Conservation (phyloP, 2,888 invertebrate genomes). For the Cheilosia urbana region DNA sequence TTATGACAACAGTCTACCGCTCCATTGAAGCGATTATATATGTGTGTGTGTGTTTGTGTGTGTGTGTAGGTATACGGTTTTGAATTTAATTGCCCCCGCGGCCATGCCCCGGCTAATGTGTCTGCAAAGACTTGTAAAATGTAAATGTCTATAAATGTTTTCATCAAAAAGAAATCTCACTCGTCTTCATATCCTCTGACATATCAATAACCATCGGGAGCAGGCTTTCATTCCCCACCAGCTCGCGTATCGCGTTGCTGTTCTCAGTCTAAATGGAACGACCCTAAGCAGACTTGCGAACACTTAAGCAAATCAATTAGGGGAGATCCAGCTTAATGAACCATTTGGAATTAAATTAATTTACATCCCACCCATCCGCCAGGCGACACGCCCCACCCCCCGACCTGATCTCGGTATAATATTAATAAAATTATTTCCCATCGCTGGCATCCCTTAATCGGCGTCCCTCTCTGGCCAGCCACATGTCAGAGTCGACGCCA, state of each 20-base stretch:
- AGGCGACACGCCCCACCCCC: not conserved
- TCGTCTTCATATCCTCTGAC: conserved; percentile 33
- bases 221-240: not conserved
- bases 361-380: conserved; percentile 34
- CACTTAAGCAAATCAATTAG: conserved; percentile 63
- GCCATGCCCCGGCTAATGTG: not conserved
- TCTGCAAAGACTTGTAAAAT: conserved; percentile 36
- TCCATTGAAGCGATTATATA: not conserved
- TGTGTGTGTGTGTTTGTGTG: not conserved
- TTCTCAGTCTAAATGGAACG: conserved; percentile 32
- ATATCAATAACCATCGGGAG: conserved; percentile 42
- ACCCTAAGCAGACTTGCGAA: conserved; percentile 50
- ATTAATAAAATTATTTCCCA: conserved; percentile 60
- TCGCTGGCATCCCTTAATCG: conserved; percentile 8
- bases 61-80: not conserved
- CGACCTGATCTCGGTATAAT: not conserved
- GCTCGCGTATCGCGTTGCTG: not conserved
- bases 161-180: conserved; percentile 14
- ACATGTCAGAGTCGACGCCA: conserved; percentile 26
- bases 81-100: not conserved
- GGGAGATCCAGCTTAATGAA: conserved; percentile 59
- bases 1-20: conserved; percentile 6
- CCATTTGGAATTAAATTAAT: conserved; percentile 61
- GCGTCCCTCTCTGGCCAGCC: not conserved
- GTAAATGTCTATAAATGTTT: conserved; percentile 19